Base-by-base conservation (phyloP, 2,888 invertebrate species). In the Lasiommata megera region DNA sequence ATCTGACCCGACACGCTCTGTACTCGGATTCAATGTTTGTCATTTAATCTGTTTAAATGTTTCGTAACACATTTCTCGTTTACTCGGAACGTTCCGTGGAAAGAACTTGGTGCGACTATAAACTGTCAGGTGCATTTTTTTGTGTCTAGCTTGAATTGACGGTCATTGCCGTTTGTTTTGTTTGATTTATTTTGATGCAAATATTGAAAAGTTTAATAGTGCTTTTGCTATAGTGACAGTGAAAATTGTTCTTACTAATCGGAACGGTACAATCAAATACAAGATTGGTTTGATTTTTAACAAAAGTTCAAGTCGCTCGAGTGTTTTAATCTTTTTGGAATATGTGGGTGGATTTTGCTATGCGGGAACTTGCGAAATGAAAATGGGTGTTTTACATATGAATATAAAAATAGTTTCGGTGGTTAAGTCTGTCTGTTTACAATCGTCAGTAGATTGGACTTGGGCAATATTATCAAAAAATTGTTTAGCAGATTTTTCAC, bases 1-100 rank as follows among this genome's bases (percentile, higher is more conserved):
- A 55, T 48, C 60, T 48, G 57, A 57, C 23, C 48, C 44, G 57
- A 37, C 52, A 60, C 46, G 55, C 38, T 47, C 28, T 37, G 54
- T 56, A 54, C 58, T 53, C 62, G 56, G 37, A 48, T 56, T 36
- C 54, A 55, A 38, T 46, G 60, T 58, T 58, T 62, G 65, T 63
- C 70, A 14, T 57, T 78, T 74, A 67, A 60, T 71, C 61, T 61
- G 28, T 77, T 77, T 78, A 80, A 84, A 76, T 88, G 88, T 80
- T 79, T 73, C 73, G 77, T 69, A 88, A 79, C 69, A 68, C 81
- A 50, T 71, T 71, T 53, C 63, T 81, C 44, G 76, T 88, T 41
- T 86, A 81, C 67, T 74, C 77, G 60, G 78, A 79, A 67, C 74
- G 77, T 56, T 77, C 80, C 11, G 71, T 82, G 50, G 85, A 84